Percentiles rank a stretch among this genome's conserved stretches.
phyloP scores from a whole-genome alignment of 2,797 vertebrate species.

The Rhinichthys osculus region DNA sequence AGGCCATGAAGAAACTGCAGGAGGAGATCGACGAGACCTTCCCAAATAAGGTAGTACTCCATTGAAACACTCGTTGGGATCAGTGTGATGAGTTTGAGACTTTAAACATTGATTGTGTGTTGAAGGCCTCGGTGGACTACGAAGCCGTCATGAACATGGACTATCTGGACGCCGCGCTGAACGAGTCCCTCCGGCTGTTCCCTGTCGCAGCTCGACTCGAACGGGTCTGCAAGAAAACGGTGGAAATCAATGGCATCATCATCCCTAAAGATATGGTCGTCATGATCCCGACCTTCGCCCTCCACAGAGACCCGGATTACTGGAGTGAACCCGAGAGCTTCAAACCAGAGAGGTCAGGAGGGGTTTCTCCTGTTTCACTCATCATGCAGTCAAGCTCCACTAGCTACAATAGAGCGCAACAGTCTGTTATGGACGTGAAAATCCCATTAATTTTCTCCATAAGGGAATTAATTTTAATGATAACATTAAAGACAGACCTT shows the following conservation, averaged over 20 bases:
- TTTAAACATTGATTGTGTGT: neutral
- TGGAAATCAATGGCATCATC: slow-evolving; percentile 75
- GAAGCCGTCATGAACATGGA: slow-evolving; percentile 78
- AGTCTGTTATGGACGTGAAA: no score
- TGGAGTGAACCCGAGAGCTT: slow-evolving; percentile 80
- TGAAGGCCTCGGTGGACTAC: slow-evolving; percentile 73
- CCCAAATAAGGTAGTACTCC: slow-evolving; percentile 74
- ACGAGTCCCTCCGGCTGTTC: slow-evolving; percentile 75
- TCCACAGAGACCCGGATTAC: slow-evolving; percentile 71
- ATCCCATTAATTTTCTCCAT: no score
- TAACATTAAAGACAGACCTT: no score
- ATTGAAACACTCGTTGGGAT: neutral
- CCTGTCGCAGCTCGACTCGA: slow-evolving; percentile 69
- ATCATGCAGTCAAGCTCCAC: no score
- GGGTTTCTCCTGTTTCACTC: neutral
- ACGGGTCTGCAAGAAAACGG: slow-evolving; percentile 77
- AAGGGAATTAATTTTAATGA: no score
- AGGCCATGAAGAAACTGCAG: slow-evolving; percentile 78
- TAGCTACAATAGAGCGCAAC: no score
- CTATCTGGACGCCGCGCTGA: slow-evolving; percentile 78
- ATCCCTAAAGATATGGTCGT: slow-evolving; percentile 74
- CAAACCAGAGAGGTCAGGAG: slow-evolving; percentile 79
- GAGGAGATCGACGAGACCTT: slow-evolving; percentile 78
- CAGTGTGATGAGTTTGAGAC: neutral
- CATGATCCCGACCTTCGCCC: slow-evolving; percentile 68